A percentile compares a stretch with the other conserved stretches of the same genome.
Evolutionary conservation across 1,140 invertebrate species (phyloP).

Genomic region (Anoplolepis gracilipes): DNA sequence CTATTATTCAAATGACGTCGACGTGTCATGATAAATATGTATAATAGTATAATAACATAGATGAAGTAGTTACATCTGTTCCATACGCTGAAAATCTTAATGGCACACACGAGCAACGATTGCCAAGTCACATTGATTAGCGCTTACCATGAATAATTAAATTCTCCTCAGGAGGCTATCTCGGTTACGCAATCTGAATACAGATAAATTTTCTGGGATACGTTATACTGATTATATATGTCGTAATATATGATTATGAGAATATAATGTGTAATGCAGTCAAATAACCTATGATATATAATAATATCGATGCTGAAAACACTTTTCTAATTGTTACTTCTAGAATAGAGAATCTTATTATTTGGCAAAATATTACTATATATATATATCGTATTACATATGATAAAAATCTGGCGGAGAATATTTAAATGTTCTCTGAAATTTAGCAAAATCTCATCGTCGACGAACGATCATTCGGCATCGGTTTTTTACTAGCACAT

Average conservation of each 20-base stretch:
- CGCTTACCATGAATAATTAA: slow-evolving; percentile 19
- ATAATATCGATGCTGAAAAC: neutral
- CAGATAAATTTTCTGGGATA: neutral
- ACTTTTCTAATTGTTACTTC: neutral
- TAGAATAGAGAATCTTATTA: neutral
- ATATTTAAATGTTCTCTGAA: neutral
- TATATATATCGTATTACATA: neutral
- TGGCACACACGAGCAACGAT: neutral
- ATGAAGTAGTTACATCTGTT: slow-evolving; percentile 1
- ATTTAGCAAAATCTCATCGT: neutral
- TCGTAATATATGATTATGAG: neutral
- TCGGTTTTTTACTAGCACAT: neutral
- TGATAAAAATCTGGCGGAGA: neutral
- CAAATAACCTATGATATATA: neutral
- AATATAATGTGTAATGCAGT: neutral
- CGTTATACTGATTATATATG: too few relatives aligned
- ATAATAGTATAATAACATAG: neutral
- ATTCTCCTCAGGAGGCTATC: neutral
- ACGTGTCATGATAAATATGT: neutral
- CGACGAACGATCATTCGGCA: neutral
- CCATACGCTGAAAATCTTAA: slow-evolving; percentile 9
- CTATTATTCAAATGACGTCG: neutral
- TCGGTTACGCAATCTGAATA: neutral
- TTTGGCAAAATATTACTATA: neutral
- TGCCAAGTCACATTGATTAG: slow-evolving; percentile 5